A percentile compares a stretch with the other conserved stretches of the same genome.
Evolutionary conservation across 2,888 invertebrate species (phyloP).

Genomic region (Epirrita christyi): DNA sequence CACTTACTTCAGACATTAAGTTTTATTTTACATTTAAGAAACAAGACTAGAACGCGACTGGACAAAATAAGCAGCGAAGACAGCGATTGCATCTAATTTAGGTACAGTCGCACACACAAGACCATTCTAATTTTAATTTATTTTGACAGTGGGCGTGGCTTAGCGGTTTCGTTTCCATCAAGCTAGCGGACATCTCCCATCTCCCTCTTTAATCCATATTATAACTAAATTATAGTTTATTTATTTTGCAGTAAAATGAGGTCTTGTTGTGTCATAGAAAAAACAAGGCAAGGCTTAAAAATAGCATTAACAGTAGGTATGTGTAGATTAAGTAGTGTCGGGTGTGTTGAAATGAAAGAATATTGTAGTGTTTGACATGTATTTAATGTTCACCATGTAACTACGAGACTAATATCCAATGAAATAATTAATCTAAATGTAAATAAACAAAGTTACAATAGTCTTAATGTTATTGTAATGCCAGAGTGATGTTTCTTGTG

Average conservation of each 20-base stretch:
- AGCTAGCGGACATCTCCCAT: no score
- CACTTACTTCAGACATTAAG: background rate
- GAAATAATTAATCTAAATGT: constrained; percentile 60
- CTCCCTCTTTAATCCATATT: no score
- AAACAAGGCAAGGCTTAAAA: background rate
- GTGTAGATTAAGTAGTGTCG: constrained; percentile 18
- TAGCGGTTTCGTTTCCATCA: no score
- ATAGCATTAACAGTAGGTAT: background rate
- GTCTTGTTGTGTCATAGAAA: no score
- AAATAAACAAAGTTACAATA: constrained; percentile 64
- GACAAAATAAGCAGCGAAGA: background rate
- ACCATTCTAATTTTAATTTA: no score
- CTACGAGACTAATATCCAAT: constrained; percentile 77
- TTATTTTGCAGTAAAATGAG: no score
- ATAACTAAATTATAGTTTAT: no score
- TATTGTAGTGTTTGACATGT: constrained; percentile 81
- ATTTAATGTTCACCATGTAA: constrained; percentile 82
- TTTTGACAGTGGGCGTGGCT: no score
- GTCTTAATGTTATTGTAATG: constrained; percentile 55
- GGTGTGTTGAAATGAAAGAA: constrained; percentile 80
- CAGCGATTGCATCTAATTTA: background rate
- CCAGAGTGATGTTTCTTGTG: constrained; percentile 68
- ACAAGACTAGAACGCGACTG: constrained; percentile 10
- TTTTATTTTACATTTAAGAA: background rate
- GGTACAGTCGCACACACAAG: constrained; percentile 40